Base-by-base conservation (phyloP, 2,113 vertebrate genomes). In the Astur gentilis region DNA sequence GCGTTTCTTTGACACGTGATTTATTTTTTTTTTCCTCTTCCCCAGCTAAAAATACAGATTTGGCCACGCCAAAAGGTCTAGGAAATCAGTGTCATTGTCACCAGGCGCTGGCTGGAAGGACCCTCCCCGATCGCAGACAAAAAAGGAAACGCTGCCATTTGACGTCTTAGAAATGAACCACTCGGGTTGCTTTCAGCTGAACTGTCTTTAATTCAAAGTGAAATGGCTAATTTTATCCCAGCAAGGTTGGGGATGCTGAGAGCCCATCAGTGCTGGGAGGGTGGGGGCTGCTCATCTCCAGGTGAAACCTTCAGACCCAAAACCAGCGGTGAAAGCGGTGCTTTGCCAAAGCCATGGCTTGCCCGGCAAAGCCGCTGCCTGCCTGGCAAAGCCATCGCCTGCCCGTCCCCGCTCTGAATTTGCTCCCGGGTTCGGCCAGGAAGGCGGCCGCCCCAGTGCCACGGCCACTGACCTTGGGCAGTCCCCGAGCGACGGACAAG, bases 11-110 rank as follows among this genome's bases (percentile, higher is more conserved):
- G 32, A 62, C 87, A 84, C 7, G 29, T 75, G 87, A 87, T 60
- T 32, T 12, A 11, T 76, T 76, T 80, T 49, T 49, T 58, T 61
- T 26, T 52, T n/a, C n/a, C 60, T 64, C 20, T 67, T 91, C 34
- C 38, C 17, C 64, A 45, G 93, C 93, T 96, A 94, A 96, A 97
- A 96, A 96, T 96, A 96, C 73, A 25, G 72, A 84, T 87, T 64
- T 89, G 84, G 84, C 89, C 93, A 42, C 17, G 3, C 65, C 38
- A 44, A 95, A 91, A 94, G 93, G 83, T 85, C 89, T 81, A 42
- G 77, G 89, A 91, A 97, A 95, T 96, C 95, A 94, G 87, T 96
- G 95, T 93, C 94, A 91, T 82, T 96, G 94, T 96, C 95, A 91
- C 69, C 89, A 83, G 91, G 89, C 58, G 1, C 80, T 64, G 95